phyloP scores from a whole-genome alignment of 2,113 vertebrate genomes.

The Urocynchramus pylzowi region DNA sequence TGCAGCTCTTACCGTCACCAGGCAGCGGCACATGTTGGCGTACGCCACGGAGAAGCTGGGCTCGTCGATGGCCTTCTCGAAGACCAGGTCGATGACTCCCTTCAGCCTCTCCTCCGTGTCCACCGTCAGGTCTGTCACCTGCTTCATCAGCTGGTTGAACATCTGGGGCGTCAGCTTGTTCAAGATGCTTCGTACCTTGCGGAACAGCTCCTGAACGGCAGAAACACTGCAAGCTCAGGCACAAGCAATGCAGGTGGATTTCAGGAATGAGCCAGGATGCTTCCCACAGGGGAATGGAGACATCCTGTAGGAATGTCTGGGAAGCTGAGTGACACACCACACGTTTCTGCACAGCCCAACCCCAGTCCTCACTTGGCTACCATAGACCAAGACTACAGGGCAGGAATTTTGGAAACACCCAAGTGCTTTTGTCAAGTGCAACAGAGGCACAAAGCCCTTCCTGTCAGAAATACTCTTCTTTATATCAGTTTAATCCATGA shows the following conservation, averaged over 20 bases:
- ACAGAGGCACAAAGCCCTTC: neutral
- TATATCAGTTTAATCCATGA: neutral
- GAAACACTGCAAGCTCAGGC: neutral
- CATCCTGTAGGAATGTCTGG: neutral
- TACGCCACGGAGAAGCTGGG: conserved; percentile 97
- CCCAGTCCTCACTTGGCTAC: neutral
- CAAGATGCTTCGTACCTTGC: conserved; percentile 94
- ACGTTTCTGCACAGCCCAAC: accelerated
- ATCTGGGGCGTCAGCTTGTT: conserved; percentile 98
- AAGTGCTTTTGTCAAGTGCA: neutral
- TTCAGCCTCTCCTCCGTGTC: conserved; percentile 96
- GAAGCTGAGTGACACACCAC: neutral
- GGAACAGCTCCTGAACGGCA: conserved; percentile 86
- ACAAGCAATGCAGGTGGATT: too few species aligned
- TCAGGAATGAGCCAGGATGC: neutral
- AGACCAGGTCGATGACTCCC: conserved; percentile 96
- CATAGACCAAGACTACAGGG: neutral
- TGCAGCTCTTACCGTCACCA: conserved; percentile 84
- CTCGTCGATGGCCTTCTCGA: conserved; percentile 97
- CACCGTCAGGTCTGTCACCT: conserved; percentile 93
- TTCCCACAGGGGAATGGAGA: neutral
- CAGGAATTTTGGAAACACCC: neutral
- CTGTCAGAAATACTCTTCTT: neutral
- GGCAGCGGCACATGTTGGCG: conserved; percentile 96
- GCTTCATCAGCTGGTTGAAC: conserved; percentile 98